Conservation (phyloP, 2,113 vertebrate species). For the Siniperca chuatsi region DNA sequence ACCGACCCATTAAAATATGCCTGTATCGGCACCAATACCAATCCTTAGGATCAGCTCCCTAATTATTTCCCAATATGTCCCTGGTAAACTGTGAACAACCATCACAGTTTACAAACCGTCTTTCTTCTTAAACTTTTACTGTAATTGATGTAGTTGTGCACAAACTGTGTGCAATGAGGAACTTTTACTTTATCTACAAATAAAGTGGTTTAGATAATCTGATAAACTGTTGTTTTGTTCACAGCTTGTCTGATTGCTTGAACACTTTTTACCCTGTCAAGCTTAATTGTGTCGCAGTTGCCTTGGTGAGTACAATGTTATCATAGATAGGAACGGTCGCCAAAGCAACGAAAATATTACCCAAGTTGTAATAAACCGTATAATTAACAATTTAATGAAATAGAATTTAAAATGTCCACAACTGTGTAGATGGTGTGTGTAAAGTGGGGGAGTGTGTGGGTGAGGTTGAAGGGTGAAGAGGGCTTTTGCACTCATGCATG, state of each 20-base stretch:
- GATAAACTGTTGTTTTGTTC: neutral
- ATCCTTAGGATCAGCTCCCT: neutral
- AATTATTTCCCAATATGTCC: neutral
- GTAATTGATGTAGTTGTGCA: neutral
- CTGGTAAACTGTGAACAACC: neutral
- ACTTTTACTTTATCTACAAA: neutral
- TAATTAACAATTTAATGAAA: neutral
- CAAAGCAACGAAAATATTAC: neutral
- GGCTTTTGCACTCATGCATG: constrained; percentile 6
- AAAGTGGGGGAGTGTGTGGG: neutral
- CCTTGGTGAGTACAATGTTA: neutral
- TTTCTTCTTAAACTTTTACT: neutral
- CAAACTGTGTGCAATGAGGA: neutral
- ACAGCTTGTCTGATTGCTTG: neutral
- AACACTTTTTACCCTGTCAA: neutral
- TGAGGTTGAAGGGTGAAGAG: constrained; percentile 24
- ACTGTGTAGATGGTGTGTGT: constrained; percentile 4
- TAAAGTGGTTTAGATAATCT: neutral
- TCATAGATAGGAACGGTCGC: neutral
- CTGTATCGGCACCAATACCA: neutral
- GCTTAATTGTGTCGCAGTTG: neutral
- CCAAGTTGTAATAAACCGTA: neutral
- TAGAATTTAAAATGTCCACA: constrained; percentile 9
- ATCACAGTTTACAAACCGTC: neutral
- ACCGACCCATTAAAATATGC: no score